Conservation (phyloP, 2,113 vertebrate genomes). For the Martes martes region DNA sequence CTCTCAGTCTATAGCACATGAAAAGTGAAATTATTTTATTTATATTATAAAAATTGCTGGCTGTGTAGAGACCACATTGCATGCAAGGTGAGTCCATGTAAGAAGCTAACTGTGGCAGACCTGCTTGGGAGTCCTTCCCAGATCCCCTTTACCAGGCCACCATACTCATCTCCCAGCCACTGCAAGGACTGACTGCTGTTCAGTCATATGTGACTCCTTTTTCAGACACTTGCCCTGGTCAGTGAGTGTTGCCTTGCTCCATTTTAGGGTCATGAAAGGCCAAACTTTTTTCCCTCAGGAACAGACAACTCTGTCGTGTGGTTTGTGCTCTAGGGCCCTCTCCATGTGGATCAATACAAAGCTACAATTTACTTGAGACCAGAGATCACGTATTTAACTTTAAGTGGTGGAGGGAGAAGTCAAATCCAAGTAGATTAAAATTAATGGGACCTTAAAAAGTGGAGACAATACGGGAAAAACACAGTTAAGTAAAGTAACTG, state of each 20-base stretch:
- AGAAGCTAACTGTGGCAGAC: background rate
- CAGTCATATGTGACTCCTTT: background rate
- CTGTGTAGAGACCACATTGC: background rate
- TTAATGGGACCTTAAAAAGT: background rate
- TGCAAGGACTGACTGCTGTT: background rate
- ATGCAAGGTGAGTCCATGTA: background rate
- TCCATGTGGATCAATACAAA: background rate
- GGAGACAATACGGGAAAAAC: background rate
- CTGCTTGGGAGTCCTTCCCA: background rate
- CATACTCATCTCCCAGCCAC: background rate
- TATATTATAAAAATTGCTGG: background rate
- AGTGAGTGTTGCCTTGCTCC: background rate
- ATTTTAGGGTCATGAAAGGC: background rate
- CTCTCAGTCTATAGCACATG: background rate
- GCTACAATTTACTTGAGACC: background rate
- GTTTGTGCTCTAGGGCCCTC: background rate
- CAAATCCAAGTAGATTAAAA: background rate
- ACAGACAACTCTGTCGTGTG: background rate
- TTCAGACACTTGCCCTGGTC: background rate
- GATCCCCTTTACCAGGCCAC: background rate
- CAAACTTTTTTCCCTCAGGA: background rate
- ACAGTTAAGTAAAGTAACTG: background rate
- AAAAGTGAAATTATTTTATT: background rate
- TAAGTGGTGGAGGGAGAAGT: background rate
- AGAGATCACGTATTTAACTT: background rate